phyloP scores from a whole-genome alignment of 2,888 invertebrate genomes.

The Meghimatium bilineatum region DNA sequence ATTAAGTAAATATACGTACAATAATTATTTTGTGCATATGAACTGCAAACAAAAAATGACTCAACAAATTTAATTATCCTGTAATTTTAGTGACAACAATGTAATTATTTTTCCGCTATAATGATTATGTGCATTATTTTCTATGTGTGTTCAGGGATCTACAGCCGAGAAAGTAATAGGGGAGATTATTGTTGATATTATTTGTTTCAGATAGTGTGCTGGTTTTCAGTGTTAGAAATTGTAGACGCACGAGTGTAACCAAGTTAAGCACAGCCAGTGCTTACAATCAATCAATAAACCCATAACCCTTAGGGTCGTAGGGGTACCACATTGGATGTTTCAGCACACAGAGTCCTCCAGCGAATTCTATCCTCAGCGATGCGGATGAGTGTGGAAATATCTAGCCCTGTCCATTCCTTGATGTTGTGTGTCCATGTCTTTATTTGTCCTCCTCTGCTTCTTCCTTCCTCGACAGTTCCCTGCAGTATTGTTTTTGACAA shows the following conservation, averaged over 20 bases:
- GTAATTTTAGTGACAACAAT: background rate
- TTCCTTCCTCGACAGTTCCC: too few relatives aligned
- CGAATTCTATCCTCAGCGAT: too few relatives aligned
- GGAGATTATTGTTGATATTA: background rate
- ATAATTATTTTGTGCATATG: background rate
- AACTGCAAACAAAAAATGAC: background rate
- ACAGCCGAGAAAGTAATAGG: background rate
- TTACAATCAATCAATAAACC: too few relatives aligned
- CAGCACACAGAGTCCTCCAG: too few relatives aligned
- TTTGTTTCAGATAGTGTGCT: background rate
- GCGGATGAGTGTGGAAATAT: too few relatives aligned
- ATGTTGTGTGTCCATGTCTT: too few relatives aligned
- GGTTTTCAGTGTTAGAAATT: background rate
- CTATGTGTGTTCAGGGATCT: background rate
- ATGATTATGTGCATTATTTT: background rate
- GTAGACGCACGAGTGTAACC: background rate
- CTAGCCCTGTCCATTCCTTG: too few relatives aligned
- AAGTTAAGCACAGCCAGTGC: background rate
- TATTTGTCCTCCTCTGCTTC: too few relatives aligned
- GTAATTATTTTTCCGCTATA: background rate
- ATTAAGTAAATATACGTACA: background rate
- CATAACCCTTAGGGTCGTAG: too few relatives aligned
- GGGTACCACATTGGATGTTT: too few relatives aligned
- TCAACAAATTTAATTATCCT: background rate
- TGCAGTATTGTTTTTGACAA: too few relatives aligned